Conservation (phyloP, 2,797 vertebrate species). For the Cirrhinus molitorella region DNA sequence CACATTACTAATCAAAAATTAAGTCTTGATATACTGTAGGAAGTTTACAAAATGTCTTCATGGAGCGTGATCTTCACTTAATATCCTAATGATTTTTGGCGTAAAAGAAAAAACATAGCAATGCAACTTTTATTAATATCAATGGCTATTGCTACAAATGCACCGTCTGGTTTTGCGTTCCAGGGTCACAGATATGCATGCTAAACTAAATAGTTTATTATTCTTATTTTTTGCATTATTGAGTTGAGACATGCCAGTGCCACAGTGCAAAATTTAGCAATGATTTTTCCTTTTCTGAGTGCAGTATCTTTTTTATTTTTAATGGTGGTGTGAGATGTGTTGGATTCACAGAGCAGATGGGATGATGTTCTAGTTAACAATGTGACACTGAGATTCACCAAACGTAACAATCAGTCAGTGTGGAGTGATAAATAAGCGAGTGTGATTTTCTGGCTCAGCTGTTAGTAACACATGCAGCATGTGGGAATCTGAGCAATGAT, state of each 20-base stretch:
- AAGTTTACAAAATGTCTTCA: too few relatives aligned
- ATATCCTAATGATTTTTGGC: too few relatives aligned
- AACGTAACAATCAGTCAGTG: neutral
- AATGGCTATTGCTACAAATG: too few relatives aligned
- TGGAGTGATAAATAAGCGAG: neutral
- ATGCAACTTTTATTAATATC: too few relatives aligned
- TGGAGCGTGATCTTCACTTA: too few relatives aligned
- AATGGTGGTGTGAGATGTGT: neutral
- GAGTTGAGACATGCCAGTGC: neutral
- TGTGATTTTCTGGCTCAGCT: neutral
- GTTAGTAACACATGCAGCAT: conserved; percentile 12
- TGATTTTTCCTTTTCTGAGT: neutral
- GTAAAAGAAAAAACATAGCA: too few relatives aligned
- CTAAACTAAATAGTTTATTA: too few relatives aligned
- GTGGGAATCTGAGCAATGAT: conserved; percentile 34
- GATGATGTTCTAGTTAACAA: neutral
- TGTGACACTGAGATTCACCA: neutral
- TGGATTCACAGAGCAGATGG: neutral
- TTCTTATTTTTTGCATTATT: neutral
- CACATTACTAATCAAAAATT: too few relatives aligned
- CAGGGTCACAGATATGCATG: too few relatives aligned
- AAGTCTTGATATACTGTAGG: too few relatives aligned
- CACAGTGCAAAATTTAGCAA: neutral
- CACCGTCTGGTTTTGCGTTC: too few relatives aligned
- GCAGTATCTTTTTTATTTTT: neutral